Base-by-base conservation (phyloP, 2,113 vertebrate genomes). In the Campylomormyrus tamandua region DNA sequence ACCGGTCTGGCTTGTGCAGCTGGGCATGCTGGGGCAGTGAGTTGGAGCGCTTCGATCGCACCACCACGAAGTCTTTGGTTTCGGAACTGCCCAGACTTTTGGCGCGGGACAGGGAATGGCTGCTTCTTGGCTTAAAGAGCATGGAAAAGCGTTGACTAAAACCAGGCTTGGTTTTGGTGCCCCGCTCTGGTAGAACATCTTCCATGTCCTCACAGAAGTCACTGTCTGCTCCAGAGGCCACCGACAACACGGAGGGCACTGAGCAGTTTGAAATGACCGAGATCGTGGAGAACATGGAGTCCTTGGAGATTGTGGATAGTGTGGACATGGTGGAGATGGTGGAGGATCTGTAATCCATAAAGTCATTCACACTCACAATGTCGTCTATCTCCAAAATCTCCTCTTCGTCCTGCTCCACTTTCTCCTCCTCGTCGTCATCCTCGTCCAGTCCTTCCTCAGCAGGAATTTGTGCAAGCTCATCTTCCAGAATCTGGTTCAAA, bases 181-280 rank as follows among this genome's bases (percentile, higher is more conserved):
- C 91, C 35, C 92, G 92, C 90, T 93, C 93, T 0, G 92, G 91
- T 42, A 86, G 92, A 10, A 91, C 90, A 31, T 96, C 96, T 89
- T 99, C 98, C 0, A 93, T 95, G 90, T 99, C 98, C 17, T 99
- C 98, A 0, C 94, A 95, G 1, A 97, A 99, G 91, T 98, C 98
- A 0, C 98, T 99, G 93, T 99, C 98, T 74, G 94, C 91, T 86
- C 96, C 97, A 0, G 97, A 98, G 21, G 97, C 93, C 87, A 96
- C 95, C 0, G 97, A 98, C 89, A 96, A 96, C 0, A 97, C 97
- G 0, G 97, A 98, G 2, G 94, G 96, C 13, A 97, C 90, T 15
- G 97, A 94, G 48, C 95, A 96, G 83, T 91, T 95, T 3, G 97
- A 97, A 45, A 96, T 90, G 3, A 94, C 35, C 17, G 95, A 96